Evolutionary conservation across 2,797 vertebrate genomes (phyloP).

Genomic region (Anabacerthia variegaticeps): DNA sequence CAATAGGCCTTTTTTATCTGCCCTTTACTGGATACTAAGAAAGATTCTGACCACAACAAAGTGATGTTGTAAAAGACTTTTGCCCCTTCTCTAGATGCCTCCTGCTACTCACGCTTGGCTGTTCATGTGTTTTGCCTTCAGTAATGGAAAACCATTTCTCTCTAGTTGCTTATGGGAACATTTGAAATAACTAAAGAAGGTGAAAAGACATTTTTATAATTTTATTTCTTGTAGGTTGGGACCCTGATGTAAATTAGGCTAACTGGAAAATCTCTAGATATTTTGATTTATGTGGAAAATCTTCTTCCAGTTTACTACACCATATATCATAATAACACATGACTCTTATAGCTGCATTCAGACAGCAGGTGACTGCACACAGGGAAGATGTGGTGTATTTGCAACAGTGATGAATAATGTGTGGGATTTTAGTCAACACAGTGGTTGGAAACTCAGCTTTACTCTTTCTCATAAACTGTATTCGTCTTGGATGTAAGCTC

Average conservation of each 20-base stretch:
- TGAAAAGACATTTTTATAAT: background rate
- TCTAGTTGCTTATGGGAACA: background rate
- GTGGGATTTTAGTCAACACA: background rate
- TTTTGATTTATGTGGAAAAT: slow-evolving; percentile 36
- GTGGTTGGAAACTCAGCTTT: background rate
- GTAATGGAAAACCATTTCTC: background rate
- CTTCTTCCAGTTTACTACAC: background rate
- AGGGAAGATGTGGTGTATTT: background rate
- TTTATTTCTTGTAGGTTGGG: background rate
- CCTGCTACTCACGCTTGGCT: background rate
- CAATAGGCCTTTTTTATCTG: background rate
- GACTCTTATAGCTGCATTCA: background rate
- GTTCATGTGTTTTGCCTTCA: background rate
- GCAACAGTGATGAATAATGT: background rate
- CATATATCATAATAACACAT: background rate
- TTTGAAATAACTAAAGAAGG: slow-evolving; percentile 5
- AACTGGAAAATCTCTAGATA: background rate
- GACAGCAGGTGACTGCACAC: background rate
- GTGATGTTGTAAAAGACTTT: background rate
- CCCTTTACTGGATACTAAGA: background rate
- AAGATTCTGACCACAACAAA: background rate
- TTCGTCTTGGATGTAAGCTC: background rate
- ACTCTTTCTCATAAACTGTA: background rate
- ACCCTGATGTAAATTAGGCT: background rate
- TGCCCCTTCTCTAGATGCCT: background rate